Percentiles rank a stretch among this genome's conserved stretches.
phyloP scores from a whole-genome alignment of 1,140 invertebrate genomes.

The Araneus ventricosus region DNA sequence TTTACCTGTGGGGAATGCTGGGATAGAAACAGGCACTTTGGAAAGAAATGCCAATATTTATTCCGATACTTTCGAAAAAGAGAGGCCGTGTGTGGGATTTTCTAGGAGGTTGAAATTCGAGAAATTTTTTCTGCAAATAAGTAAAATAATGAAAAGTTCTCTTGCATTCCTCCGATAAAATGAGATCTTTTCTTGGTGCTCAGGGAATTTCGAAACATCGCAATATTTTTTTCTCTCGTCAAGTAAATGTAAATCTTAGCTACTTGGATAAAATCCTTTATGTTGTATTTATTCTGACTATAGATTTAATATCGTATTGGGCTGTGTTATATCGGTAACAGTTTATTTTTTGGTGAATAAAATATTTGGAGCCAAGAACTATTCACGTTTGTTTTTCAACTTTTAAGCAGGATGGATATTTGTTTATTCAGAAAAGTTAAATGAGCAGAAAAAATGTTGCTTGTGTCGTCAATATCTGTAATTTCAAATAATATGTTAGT shows the following conservation, averaged over 20 bases:
- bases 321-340: too few species aligned
- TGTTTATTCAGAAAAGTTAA: too few species aligned
- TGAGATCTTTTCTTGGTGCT: background rate
- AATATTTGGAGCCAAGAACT: too few species aligned
- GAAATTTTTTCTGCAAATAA: background rate
- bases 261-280: background rate
- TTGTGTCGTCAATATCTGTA: too few species aligned
- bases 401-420: too few species aligned
- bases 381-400: too few species aligned
- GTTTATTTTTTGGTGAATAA: too few species aligned
- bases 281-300: too few species aligned
- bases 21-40: conserved; percentile 46
- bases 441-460: too few species aligned
- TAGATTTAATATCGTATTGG: too few species aligned
- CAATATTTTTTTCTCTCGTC: background rate
- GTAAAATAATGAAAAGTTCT: background rate
- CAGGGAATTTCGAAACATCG: background rate
- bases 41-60: conserved; percentile 51
- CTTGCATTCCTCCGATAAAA: background rate
- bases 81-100: background rate
- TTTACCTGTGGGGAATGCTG: background rate
- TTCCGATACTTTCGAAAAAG: conserved; percentile 27
- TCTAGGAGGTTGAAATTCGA: conserved; percentile 5
- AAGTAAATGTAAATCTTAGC: conserved; percentile 10
- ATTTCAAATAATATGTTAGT: too few species aligned